phyloP scores from a whole-genome alignment of 2,888 invertebrate species.

The Dryocosmus kuriphilus region DNA sequence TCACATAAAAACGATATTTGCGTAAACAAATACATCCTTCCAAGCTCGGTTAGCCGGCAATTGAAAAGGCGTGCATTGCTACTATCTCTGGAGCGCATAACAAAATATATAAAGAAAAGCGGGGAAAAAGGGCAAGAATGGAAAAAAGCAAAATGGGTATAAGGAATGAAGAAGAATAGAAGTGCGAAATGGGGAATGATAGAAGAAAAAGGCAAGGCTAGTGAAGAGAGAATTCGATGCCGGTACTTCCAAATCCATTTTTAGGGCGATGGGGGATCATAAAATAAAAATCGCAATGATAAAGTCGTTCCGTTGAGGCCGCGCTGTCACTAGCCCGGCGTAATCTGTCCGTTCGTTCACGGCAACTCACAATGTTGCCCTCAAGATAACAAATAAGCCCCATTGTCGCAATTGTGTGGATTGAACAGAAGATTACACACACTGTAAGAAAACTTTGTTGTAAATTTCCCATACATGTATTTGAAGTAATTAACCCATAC shows the following conservation, averaged over 20 bases:
- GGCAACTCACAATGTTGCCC: constrained; percentile 78
- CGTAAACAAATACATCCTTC: constrained; percentile 17
- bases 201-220: constrained; percentile 58
- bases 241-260: constrained; percentile 65
- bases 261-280: constrained; percentile 67
- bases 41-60: constrained; percentile 47
- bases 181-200: constrained; percentile 50
- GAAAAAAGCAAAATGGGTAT: constrained; percentile 13
- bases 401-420: constrained; percentile 78
- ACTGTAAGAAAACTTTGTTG: too few relatives aligned
- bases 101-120: constrained; percentile 49
- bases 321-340: constrained; percentile 76
- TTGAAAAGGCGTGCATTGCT: constrained; percentile 55
- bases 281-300: constrained; percentile 75
- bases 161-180: constrained; percentile 43
- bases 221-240: constrained; percentile 61
- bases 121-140: constrained; percentile 43
- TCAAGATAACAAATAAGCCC: constrained; percentile 79
- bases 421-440: too few relatives aligned
- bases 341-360: constrained; percentile 78
- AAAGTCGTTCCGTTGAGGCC: constrained; percentile 75
- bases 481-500: too few relatives aligned
- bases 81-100: constrained; percentile 47
- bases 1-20: background rate
- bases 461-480: too few relatives aligned